Evolutionary conservation across 2,888 invertebrate species (phyloP).

Genomic region (Neuroscelio doddi): DNA sequence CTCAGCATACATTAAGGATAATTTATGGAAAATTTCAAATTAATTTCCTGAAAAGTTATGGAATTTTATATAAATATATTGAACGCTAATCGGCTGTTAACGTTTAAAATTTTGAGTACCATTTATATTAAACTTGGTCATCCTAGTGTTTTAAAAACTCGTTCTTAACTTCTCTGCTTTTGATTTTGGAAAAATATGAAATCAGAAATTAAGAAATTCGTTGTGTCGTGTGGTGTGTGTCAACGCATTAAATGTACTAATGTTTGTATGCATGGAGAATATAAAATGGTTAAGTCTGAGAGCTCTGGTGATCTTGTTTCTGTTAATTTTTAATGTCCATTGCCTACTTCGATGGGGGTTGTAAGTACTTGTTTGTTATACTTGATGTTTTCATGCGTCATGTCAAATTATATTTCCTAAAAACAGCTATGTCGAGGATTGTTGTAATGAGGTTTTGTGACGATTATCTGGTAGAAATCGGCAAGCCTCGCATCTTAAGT

Average conservation of each 20-base stretch:
- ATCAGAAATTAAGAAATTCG: not conserved
- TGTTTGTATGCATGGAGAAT: conserved; percentile 13
- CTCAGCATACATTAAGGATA: too few relatives aligned
- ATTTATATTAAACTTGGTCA: conserved; percentile 6
- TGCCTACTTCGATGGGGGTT: conserved; percentile 25
- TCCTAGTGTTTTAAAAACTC: conserved; percentile 1
- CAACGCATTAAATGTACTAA: conserved; percentile 5
- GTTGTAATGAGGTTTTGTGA: conserved; percentile 10
- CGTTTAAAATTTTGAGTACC: too few relatives aligned
- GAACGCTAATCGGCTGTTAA: too few relatives aligned
- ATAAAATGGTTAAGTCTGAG: not conserved
- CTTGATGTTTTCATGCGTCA: conserved; percentile 28
- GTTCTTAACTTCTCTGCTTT: not conserved
- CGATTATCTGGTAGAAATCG: conserved; percentile 13
- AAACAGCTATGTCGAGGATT: conserved; percentile 18
- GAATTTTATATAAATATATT: too few relatives aligned
- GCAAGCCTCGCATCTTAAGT: conserved; percentile 15
- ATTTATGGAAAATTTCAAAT: too few relatives aligned
- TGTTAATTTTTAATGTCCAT: conserved; percentile 30
- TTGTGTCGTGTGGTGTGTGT: conserved; percentile 1
- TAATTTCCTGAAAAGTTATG: too few relatives aligned
- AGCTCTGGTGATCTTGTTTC: conserved; percentile 16
- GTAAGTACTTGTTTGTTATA: conserved; percentile 31
- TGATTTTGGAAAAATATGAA: conserved; percentile 13
- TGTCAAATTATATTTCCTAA: conserved; percentile 29